Conservation (phyloP, 2,888 invertebrate genomes). For the Agelastica alni region DNA sequence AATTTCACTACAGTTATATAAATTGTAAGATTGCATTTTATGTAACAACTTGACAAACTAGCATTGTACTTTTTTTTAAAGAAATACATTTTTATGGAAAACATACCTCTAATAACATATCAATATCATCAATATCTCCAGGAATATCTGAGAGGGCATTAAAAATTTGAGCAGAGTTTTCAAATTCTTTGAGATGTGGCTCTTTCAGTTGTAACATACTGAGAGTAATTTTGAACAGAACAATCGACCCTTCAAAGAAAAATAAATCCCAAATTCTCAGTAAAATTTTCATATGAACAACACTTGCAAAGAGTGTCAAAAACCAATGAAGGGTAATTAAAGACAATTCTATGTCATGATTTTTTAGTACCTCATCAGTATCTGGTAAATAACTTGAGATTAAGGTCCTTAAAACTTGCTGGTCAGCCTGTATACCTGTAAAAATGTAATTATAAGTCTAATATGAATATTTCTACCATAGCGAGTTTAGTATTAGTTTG, state of each 20-base stretch:
- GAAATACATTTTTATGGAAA: too few species aligned
- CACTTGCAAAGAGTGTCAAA: slow-evolving; percentile 93
- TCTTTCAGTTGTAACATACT: slow-evolving; percentile 93
- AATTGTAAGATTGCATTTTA: too few species aligned
- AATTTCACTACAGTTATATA: too few species aligned
- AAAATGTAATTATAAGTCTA: slow-evolving; percentile 25
- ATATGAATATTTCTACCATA: too few species aligned
- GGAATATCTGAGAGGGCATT: slow-evolving; percentile 96
- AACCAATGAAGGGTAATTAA: slow-evolving; percentile 98
- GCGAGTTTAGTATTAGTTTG: too few species aligned
- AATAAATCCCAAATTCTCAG: slow-evolving; percentile 96
- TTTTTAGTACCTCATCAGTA: slow-evolving; percentile 86
- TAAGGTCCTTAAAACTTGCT: slow-evolving; percentile 90
- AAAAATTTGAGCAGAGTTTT: slow-evolving; percentile 97
- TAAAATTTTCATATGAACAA: slow-evolving; percentile 94
- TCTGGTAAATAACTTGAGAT: slow-evolving; percentile 89
- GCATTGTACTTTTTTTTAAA: too few species aligned
- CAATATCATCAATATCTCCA: slow-evolving; percentile 90
- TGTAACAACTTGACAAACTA: too few species aligned
- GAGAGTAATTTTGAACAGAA: slow-evolving; percentile 90
- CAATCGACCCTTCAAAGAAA: slow-evolving; percentile 93
- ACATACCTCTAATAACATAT: slow-evolving; percentile 77
- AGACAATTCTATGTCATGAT: slow-evolving; percentile 93
- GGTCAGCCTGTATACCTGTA: slow-evolving; percentile 89
- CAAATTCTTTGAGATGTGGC: slow-evolving; percentile 77